Evolutionary conservation across 2,113 vertebrate genomes (phyloP), one percentile per base, ranked within the genome.

Genomic region (Pyxicephalus adspersus): DNA sequence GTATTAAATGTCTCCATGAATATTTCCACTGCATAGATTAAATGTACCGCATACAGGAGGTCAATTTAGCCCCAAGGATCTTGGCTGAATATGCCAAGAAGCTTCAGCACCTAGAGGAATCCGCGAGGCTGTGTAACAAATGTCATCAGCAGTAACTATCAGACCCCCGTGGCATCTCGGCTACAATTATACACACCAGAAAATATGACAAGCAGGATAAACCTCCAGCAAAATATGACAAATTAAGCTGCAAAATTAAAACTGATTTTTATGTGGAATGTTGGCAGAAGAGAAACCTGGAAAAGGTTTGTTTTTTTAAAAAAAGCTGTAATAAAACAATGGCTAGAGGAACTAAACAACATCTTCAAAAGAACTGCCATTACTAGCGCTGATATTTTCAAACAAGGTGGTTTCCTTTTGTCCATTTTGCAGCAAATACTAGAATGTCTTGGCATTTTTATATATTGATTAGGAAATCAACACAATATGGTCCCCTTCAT

Each of bases 11-110:
- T 71, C 34, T 31, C 54, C 26, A 72, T 31, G 60, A 76, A 76
- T 61, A 64, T 52, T 61, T 25, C 58, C 73, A 61, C 57, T n/a
- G 18, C 57, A 61, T 45, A 45, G 15, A 76, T 45, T 60, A 60
- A 75, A 57, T 22, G 28, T 50, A 45, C 19, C 34, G 52, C 17
- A 51, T 51, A 1, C 4, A 4, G 23, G 20, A 74, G n/a, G 38
- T 50, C 34, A 20, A 19, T 51, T 60, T 63, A 13, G 58, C 34
- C 29, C 17, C 29, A 63, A 45, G 58, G 23, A 45, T 26, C 15
- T 34, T 52, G 22, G 22, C 20, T 76, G 23, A 64, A 11, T 51
- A 51, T 29, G 25, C 15, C 13, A 19, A 77, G 63, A 20, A 64
- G 34, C 26, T 63, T 26, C 38, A 61, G 7, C 45, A 55, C 50